A percentile compares a stretch with the other conserved stretches of the same genome.
These are phyloP conservation scores for Litocranius walleri DNA, from an alignment of 2,113 vertebrate species.

Conservation along the genomic window DNA sequence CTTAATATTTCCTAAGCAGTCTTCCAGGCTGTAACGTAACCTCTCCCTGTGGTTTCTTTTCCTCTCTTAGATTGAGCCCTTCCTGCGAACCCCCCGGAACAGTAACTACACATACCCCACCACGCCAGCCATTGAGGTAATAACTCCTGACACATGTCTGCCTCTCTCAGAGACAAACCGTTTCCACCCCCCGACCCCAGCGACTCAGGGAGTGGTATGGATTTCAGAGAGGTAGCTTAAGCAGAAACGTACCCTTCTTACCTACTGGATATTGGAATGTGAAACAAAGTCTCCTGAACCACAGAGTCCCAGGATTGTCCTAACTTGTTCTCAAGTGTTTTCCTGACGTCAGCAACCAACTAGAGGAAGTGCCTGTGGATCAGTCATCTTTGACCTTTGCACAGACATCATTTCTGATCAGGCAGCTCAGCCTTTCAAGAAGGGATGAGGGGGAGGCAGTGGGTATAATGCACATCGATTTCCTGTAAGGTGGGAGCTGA, in stretches of 20 bases:
- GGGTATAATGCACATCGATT: neutral
- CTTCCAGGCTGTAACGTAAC: neutral
- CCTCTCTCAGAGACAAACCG: neutral
- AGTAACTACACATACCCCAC: slow-evolving; percentile 82
- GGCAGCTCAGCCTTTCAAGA: neutral
- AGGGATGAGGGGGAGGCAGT: neutral
- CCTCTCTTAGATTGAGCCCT: slow-evolving; percentile 81
- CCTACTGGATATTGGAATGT: neutral
- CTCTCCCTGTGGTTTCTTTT: slow-evolving; percentile 1
- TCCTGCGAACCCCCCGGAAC: slow-evolving; percentile 86
- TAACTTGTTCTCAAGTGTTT: slow-evolving; percentile 2
- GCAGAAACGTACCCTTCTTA: neutral
- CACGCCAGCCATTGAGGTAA: slow-evolving; percentile 80
- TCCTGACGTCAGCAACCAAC: neutral
- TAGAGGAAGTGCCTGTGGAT: neutral
- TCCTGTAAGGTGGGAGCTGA: neutral
- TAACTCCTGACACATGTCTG: slow-evolving; percentile 66
- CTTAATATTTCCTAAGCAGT: neutral
- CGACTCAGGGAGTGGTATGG: neutral
- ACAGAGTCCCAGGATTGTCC: neutral
- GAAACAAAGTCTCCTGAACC: neutral
- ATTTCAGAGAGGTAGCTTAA: neutral
- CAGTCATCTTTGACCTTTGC: neutral
- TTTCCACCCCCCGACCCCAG: neutral
- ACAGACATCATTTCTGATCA: neutral